Evolutionary conservation across 2,113 vertebrate genomes (phyloP), one percentile per base, ranked within the genome.

Genomic region (Halichoeres trimaculatus): DNA sequence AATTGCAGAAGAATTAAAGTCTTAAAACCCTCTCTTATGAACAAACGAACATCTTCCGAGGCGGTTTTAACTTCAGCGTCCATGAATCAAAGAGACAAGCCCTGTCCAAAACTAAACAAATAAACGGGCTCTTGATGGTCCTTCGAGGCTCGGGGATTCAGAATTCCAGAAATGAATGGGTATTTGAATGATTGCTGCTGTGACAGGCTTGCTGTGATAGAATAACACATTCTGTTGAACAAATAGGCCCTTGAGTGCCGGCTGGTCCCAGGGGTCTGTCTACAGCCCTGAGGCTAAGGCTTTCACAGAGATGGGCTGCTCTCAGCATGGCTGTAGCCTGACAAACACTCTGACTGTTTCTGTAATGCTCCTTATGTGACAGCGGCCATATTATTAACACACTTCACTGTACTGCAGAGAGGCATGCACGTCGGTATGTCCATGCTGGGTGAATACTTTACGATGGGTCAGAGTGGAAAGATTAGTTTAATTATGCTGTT

Each of bases 211-310:
- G 89, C 92, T 93, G 92, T 92, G 93, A 93, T 89, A 89, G 89
- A 92, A 92, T 90, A 93, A 92, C 91, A 92, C 91, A 93, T 93
- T 93, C 83, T 94, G 91, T 92, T 93, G 88, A 94, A 92, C 92
- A 94, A 94, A 94, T 92, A 93, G 93, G 84, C 93, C 89, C 93
- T 89, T 90, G 91, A 93, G 93, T 92, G 91, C 89, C 30, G 77
- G 66, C 72, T 81, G 78, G 85, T 93, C 93, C 90, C 94, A 78
- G 88, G 92, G 91, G 93, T 91, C 89, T 90, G 91, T 90, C 90
- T 92, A 88, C 67, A 90, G 91, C 91, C 94, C 91, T 10, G 71
- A 90, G 92, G 92, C 92, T 83, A 77, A 79, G 81, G 84, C 88
- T 91, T 88, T 86, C 85, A 85, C 76, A 81, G 80, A 80, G 80